A percentile compares a stretch with the other conserved stretches of the same genome.
These are phyloP conservation scores for Crepidodera aurea DNA, from an alignment of 2,888 invertebrate species.

Conservation along the genomic window DNA sequence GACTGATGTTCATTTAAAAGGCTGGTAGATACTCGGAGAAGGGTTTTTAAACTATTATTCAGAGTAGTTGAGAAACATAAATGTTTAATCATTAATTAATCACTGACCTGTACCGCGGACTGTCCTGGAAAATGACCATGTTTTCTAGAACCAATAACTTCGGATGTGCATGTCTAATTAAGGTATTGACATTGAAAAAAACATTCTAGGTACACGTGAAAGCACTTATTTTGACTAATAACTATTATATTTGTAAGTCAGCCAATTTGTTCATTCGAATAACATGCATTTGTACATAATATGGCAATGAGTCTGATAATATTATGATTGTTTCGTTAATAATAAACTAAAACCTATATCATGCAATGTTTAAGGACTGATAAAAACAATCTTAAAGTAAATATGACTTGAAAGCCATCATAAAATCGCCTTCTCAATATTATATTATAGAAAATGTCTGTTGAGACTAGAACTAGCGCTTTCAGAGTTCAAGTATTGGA, in stretches of 20 bases:
- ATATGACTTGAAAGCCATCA: too few relatives aligned
- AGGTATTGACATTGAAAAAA: conserved; percentile 19
- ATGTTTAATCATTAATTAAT: neutral
- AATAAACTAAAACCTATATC: too few relatives aligned
- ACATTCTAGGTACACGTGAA: conserved; percentile 9
- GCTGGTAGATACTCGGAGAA: too few relatives aligned
- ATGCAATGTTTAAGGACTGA: too few relatives aligned
- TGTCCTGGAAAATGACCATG: conserved; percentile 5
- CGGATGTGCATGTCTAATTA: conserved; percentile 14
- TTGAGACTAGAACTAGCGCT: too few relatives aligned
- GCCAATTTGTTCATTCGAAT: conserved; percentile 5
- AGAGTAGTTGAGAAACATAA: neutral
- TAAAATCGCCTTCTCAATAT: too few relatives aligned
- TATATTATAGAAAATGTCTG: too few relatives aligned
- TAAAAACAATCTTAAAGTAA: too few relatives aligned
- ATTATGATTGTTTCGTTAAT: neutral
- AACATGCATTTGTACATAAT: conserved; percentile 4
- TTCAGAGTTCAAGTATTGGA: too few relatives aligned
- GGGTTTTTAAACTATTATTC: too few relatives aligned
- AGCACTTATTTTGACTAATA: conserved; percentile 15
- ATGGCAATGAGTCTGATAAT: neutral
- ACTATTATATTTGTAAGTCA: conserved; percentile 5
- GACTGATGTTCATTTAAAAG: too few relatives aligned
- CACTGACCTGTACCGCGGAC: conserved; percentile 3
- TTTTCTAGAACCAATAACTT: conserved; percentile 3